Base-by-base conservation (phyloP, 2,113 vertebrate genomes). In the Chionis minor region DNA sequence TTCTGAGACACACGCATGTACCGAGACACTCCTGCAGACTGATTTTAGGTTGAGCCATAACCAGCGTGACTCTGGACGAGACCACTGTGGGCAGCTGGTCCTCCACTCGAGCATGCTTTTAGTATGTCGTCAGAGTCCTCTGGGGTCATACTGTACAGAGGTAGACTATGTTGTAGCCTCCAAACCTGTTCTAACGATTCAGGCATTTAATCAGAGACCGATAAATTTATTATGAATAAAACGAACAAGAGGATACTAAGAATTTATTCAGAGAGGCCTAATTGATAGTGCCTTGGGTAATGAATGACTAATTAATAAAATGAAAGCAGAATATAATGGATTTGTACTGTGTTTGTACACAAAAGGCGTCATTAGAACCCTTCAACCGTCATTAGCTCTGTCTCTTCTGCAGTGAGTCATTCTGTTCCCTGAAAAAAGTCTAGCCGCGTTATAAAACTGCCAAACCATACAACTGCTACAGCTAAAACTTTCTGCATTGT, bases 281-380 rank as follows among this genome's bases (percentile, higher is more conserved):
- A 93, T 66, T 96, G 93, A 96, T 83, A 94, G 90, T 79, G 69
- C 52, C 80, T 28, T 72, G 69, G n/a, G 38, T 75, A 88, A 88
- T 45, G 62, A 95, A 93, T 70, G 88, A 84, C 65, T 92, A 95
- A 95, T 96, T 92, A 97, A 97, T 94, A 89, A 91, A 90, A 88
- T 7, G 47, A 89, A 83, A 72, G 49, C 33, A 38, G 72, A 94
- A 81, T 80, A 92, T 74, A 97, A 96, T 90, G 81, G 83, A 88
- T 95, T 90, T 94, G 54, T 83, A 77, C 71, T 91, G 85, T 95
- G 81, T 91, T 97, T 95, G 93, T 94, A 93, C 75, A 94, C 89
- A 95, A 79, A 84, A 94, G 8, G 21, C 95, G 89, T 95, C 93
- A 87, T 95, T 95, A 96, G 63, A 89, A 63, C 87, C 84, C 65